These are phyloP conservation scores for Crocuta crocuta DNA, from an alignment of 2,113 vertebrate species.

Conservation along the genomic window DNA sequence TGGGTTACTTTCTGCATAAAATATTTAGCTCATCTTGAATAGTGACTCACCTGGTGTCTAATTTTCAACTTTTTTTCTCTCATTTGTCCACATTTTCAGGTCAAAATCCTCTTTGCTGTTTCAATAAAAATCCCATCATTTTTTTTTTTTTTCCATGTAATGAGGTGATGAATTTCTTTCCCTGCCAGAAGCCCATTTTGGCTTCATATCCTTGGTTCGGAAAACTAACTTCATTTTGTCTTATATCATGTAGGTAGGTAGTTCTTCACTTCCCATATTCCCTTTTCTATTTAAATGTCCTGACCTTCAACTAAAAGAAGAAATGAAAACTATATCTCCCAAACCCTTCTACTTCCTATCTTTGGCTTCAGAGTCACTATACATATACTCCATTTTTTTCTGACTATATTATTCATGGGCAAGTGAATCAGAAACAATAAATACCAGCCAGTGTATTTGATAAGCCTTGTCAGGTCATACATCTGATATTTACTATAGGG, in stretches of 20 bases:
- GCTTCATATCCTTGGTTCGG: neutral
- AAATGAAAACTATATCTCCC: neutral
- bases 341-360: neutral
- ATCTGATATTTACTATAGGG: neutral
- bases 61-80: neutral
- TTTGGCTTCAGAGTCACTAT: neutral
- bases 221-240: neutral
- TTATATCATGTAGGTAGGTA: neutral
- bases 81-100: neutral
- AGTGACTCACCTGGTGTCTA: neutral
- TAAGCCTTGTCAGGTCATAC: neutral
- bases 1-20: neutral
- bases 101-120: conserved; percentile 5
- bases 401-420: neutral
- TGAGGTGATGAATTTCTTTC: neutral
- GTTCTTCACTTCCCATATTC: neutral
- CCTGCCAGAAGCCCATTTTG: neutral
- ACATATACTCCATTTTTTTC: neutral
- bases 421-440: conserved; percentile 47
- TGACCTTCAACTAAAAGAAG: conserved; percentile 29
- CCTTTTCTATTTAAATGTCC: neutral
- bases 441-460: neutral
- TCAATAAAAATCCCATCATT: neutral
- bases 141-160: neutral
- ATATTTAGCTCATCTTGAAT: neutral